phyloP scores from a whole-genome alignment of 2,888 invertebrate species.

The Eustalomyia histrio region DNA sequence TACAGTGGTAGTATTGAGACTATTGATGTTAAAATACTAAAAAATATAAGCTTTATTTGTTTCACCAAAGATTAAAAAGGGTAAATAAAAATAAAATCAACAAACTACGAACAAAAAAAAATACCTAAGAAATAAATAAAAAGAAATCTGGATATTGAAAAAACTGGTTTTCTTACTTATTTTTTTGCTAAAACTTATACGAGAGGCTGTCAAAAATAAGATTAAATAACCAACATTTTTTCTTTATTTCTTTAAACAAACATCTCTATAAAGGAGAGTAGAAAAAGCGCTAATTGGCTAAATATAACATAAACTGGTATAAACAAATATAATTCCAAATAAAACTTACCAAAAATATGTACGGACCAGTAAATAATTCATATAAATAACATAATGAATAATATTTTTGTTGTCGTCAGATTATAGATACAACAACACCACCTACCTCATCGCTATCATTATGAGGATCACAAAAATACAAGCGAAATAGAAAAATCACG shows the following conservation, averaged over 20 bases:
- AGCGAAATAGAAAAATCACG: slow-evolving; percentile 33
- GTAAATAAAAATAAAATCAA: slow-evolving; percentile 14
- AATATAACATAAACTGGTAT: slow-evolving; percentile 31
- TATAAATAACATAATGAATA: slow-evolving; percentile 6
- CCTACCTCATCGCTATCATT: neutral
- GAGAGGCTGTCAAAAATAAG: neutral
- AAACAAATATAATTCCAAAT: slow-evolving; percentile 29
- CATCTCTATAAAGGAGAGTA: slow-evolving; percentile 12
- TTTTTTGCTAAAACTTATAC: neutral
- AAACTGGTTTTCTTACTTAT: slow-evolving; percentile 61
- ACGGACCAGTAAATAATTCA: neutral
- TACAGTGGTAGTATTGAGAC: neutral
- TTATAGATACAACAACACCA: neutral
- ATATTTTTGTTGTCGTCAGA: neutral
- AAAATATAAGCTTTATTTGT: slow-evolving; percentile 42
- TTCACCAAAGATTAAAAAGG: slow-evolving; percentile 17
- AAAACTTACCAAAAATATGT: slow-evolving; percentile 22
- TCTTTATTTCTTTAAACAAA: neutral
- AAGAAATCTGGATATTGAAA: slow-evolving; percentile 43
- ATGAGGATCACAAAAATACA: slow-evolving; percentile 13
- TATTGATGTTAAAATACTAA: slow-evolving; percentile 6
- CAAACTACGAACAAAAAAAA: neutral
- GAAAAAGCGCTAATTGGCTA: slow-evolving; percentile 55
- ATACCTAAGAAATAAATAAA: slow-evolving; percentile 23
- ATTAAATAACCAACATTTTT: slow-evolving; percentile 24